Conservation (phyloP, 2,888 invertebrate species). For the Exocentrus adspersus region DNA sequence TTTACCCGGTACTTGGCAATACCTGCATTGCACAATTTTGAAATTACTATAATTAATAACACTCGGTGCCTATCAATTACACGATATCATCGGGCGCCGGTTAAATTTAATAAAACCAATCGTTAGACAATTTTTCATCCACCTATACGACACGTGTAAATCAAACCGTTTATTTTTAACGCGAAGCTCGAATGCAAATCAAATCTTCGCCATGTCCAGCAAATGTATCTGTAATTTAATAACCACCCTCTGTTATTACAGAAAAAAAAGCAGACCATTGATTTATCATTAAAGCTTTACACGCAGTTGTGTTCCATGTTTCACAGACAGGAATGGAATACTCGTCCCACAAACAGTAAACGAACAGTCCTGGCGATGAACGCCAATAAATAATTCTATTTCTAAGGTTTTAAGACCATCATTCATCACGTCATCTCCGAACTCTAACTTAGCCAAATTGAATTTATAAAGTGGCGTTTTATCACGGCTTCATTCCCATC, state of each 20-base stretch:
- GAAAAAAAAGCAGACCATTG: slow-evolving; percentile 13
- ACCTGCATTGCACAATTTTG: too few species aligned
- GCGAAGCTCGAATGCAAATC: slow-evolving; percentile 4
- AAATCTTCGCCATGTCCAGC: slow-evolving; percentile 2
- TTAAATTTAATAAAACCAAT: not conserved
- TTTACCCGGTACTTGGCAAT: too few species aligned
- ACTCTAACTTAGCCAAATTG: slow-evolving; percentile 24
- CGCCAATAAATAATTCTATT: slow-evolving; percentile 16
- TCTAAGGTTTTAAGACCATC: slow-evolving; percentile 16
- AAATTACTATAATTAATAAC: too few species aligned
- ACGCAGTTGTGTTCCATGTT: too few species aligned
- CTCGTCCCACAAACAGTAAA: too few species aligned
- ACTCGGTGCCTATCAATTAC: too few species aligned
- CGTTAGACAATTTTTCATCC: slow-evolving; percentile 20
- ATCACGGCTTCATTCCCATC: slow-evolving; percentile 18
- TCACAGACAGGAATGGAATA: too few species aligned
- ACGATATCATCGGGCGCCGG: too few species aligned
- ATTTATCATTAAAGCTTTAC: slow-evolving; percentile 10
- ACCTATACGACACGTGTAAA: slow-evolving; percentile 9
- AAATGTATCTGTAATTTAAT: slow-evolving; percentile 14
- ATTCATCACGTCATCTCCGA: slow-evolving; percentile 13
- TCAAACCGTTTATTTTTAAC: slow-evolving; percentile 11
- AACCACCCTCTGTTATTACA: slow-evolving; percentile 10
- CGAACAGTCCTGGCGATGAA: too few species aligned
- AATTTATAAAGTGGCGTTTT: slow-evolving; percentile 27